Evolutionary conservation across 2,888 invertebrate genomes (phyloP).

Genomic region (Chromoteleia sp.): DNA sequence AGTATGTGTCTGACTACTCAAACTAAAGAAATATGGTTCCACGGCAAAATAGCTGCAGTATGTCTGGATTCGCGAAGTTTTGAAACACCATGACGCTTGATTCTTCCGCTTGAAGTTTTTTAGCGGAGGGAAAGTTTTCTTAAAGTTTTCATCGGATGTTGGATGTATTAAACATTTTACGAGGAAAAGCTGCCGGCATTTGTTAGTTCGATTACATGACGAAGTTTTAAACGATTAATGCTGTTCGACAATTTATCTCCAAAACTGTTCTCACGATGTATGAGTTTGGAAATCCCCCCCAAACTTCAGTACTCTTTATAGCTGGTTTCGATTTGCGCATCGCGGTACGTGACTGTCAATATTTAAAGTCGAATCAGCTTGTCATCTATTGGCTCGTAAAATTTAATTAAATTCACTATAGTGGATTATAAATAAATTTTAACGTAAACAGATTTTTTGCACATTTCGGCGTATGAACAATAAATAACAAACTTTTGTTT

Average conservation of each 20-base stretch:
- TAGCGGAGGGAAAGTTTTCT: slow-evolving; percentile 60
- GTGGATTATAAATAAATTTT: too few relatives aligned
- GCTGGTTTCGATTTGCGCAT: slow-evolving; percentile 5
- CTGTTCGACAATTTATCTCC: slow-evolving; percentile 64
- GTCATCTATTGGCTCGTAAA: too few relatives aligned
- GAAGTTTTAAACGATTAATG: slow-evolving; percentile 68
- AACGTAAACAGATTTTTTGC: too few relatives aligned
- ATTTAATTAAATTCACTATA: too few relatives aligned
- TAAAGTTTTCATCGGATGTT: slow-evolving; percentile 66
- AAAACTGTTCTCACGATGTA: slow-evolving; percentile 46
- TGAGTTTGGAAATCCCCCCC: slow-evolving; percentile 19
- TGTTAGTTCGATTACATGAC: slow-evolving; percentile 68
- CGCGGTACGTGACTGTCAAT: neutral
- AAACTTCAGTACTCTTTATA: slow-evolving; percentile 32
- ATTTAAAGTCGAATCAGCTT: slow-evolving; percentile 24
- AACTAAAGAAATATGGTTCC: slow-evolving; percentile 62
- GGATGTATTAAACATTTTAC: slow-evolving; percentile 69
- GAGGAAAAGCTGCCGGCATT: slow-evolving; percentile 60
- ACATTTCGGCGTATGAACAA: too few relatives aligned
- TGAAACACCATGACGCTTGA: slow-evolving; percentile 69
- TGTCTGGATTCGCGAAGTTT: slow-evolving; percentile 64
- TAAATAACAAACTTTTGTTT: too few relatives aligned
- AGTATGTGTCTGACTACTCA: slow-evolving; percentile 49
- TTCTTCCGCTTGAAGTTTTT: slow-evolving; percentile 65
- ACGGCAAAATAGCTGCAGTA: slow-evolving; percentile 55